Evolutionary conservation across 2,888 invertebrate species (phyloP), one percentile per base, ranked within the genome.

Genomic region (Zygothrica quintamaculata): DNA sequence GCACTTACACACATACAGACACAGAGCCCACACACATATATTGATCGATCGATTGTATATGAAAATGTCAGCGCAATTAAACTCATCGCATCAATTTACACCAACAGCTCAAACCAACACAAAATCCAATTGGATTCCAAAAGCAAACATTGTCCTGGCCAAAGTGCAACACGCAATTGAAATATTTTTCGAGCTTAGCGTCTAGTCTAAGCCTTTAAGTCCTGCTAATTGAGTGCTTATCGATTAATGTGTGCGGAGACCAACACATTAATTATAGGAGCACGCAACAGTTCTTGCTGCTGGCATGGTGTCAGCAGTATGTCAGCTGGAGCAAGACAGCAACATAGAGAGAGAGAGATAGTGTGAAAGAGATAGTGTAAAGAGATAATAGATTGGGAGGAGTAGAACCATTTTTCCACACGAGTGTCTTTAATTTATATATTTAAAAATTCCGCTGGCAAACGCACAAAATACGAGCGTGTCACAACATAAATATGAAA

Each of bases 41-140:
- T 56, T 72, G 67, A 68, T 79, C 85, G 74, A 70, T 77, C 70
- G 77, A 70, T 60, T 52, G 48, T 48, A 71, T 53, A 79, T 74
- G 71, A 71, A 88, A 88, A 76, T 88, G 81, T 87, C 81, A 78
- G 65, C 77, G 62, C 76, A 88, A 86, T 88, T 88, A 75, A 71
- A 72, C 78, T 61, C 62, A 80, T 74, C 77, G 87, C 84, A 77
- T 84, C 68, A 82, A 76, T 80, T 81, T 74, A 66, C 75, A 81
- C 55, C 62, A n/a, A n/a, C n/a, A n/a, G n/a, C n/a, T 26, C 26
- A 26, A 6, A 26, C 26, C 4, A 4, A 26, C 26, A 8, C 26
- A 26, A n/a, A n/a, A n/a, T 5, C 18, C 18, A 22, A 22, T 5
- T 22, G 18, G 18, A 3, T 22, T 3, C 18, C 18, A 22, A 3